Base-by-base conservation (phyloP, 2,113 vertebrate genomes). In the Pollachius pollachius region DNA sequence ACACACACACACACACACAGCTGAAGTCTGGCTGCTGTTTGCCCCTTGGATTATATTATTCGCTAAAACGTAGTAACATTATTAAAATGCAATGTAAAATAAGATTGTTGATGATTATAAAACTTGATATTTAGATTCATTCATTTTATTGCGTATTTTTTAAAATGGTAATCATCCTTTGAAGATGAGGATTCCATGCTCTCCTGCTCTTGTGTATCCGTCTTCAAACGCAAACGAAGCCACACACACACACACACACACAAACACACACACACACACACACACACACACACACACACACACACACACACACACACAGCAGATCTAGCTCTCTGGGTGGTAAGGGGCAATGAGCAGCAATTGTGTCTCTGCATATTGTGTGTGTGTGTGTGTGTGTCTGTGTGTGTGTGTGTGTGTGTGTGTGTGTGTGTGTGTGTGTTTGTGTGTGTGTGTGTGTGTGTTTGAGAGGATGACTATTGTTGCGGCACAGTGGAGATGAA, bases 401-500 rank as follows among this genome's bases (percentile, higher is more conserved):
- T 69, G 64, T 69, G 57, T 61, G 64, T 65, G 64, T 65, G 64
- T 65, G 63, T 64, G 63, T 64, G 63, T 64, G 63, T 64, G 63
- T 37, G 64, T 27, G 37, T 52, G 34, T 64, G 61, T 58, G 52
- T 66, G 25, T 13, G 37, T 63, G 19, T 13, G 61, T 69, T 64
- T 80, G 71, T 72, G 60, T 67, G 63, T 69, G 52, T 67, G 65
- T 85, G 21, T 37, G 71, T 81, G 81, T 79, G 82, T 77, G 79
- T 80, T 73, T 78, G 52, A 2, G 9, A 15, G 52, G 25, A 71
- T 56, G 66, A 77, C 81, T 85, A 90, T 90, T 92, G 89, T 91
- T 89, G 85, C 79, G 75, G 80, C 73, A 71, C 87, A 79, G 84
- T 66, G 76, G 88, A 89, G 87, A 89, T 91, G 86, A 90, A 89